Conservation (phyloP, 2,888 invertebrate genomes). For the Dysmachus trigonus region DNA sequence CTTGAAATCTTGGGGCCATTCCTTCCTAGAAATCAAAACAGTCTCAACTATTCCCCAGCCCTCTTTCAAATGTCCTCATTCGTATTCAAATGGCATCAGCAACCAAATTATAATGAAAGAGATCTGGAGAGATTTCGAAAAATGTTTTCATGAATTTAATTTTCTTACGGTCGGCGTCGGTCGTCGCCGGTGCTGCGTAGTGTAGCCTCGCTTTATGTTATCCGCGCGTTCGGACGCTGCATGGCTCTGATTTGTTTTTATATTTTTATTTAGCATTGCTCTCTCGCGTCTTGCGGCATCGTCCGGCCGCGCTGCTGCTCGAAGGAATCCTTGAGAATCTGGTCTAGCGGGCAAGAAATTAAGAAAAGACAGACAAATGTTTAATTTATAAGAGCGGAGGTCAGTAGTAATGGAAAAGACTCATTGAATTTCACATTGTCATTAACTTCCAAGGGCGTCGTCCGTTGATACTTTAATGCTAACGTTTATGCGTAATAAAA, state of each 20-base stretch:
- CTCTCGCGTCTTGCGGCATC: not conserved
- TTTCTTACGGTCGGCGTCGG: not conserved
- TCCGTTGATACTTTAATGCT: not conserved
- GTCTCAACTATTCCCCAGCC: not conserved
- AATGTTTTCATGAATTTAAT: not conserved
- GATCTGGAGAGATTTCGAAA: not conserved
- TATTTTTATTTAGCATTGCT: too few species aligned
- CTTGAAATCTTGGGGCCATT: not conserved
- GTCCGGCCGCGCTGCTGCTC: not conserved
- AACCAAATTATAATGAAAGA: conserved; percentile 9
- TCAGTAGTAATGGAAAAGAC: not conserved
- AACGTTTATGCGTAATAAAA: not conserved
- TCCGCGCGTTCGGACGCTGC: not conserved
- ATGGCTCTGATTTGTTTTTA: not conserved
- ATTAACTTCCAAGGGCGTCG: not conserved
- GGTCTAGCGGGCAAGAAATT: not conserved
- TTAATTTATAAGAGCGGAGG: not conserved
- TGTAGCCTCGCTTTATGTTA: not conserved
- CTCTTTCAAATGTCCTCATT: not conserved
- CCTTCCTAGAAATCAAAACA: not conserved
- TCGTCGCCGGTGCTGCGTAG: not conserved
- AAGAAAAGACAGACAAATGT: not conserved
- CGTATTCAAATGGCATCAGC: not conserved
- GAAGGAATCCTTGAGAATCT: not conserved
- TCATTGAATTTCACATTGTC: not conserved